Conservation (phyloP, 2,797 vertebrate species). For the Masticophis lateralis region DNA sequence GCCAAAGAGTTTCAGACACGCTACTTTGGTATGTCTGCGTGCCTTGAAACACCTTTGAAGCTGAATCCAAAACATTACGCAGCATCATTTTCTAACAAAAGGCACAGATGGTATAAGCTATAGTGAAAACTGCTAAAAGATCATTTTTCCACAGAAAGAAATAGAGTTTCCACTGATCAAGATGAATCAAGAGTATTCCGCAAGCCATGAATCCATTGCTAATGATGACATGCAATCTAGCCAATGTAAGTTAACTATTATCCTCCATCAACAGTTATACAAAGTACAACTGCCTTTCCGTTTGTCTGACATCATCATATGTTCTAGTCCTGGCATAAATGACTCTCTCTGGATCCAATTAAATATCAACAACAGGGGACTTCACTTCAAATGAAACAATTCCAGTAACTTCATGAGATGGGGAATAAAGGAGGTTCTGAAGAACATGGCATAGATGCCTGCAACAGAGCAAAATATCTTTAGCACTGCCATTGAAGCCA, state of each 20-base stretch:
- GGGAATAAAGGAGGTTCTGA: background rate
- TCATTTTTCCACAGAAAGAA: background rate
- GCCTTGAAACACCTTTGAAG: background rate
- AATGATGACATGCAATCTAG: background rate
- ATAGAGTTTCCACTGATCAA: background rate
- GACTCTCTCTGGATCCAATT: background rate
- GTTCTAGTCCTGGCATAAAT: background rate
- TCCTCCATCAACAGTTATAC: background rate
- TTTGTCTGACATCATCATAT: background rate
- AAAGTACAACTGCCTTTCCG: background rate
- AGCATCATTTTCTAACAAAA: background rate
- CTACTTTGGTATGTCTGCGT: background rate
- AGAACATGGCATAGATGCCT: background rate
- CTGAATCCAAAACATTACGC: background rate
- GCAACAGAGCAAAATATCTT: background rate
- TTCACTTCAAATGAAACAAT: background rate
- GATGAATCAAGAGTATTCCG: background rate
- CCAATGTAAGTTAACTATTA: background rate
- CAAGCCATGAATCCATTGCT: background rate
- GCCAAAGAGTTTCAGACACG: background rate
- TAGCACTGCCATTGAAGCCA: background rate
- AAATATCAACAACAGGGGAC: background rate
- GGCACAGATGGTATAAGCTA: background rate
- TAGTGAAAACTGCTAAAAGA: background rate
- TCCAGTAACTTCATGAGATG: background rate